Percentiles rank a stretch among this genome's conserved stretches.
These are phyloP conservation scores for Cephonodes hylas DNA, from an alignment of 2,888 invertebrate species.

Conservation along the genomic window DNA sequence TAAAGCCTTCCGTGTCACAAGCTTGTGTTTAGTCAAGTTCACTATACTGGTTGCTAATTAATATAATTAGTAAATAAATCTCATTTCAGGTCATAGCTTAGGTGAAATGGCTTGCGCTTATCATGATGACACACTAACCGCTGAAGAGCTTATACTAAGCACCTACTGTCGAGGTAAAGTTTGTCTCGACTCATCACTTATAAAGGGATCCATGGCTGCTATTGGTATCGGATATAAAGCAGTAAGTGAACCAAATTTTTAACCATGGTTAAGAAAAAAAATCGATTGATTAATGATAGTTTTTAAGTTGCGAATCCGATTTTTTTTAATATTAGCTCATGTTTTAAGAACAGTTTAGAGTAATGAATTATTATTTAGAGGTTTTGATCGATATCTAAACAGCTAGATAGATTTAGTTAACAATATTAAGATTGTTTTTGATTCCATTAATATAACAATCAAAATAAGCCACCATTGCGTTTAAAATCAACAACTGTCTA, in stretches of 20 bases:
- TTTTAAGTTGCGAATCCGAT: too few relatives aligned
- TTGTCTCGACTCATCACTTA: constrained; percentile 82
- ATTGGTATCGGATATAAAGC: constrained; percentile 83
- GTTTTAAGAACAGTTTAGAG: too few relatives aligned
- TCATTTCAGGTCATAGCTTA: constrained; percentile 70
- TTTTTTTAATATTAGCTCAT: too few relatives aligned
- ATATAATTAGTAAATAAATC: background rate
- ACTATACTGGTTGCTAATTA: too few relatives aligned
- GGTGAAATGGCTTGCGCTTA: constrained; percentile 89
- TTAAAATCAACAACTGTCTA: constrained; percentile 1
- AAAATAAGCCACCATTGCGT: background rate
- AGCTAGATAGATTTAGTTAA: too few relatives aligned
- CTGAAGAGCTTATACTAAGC: constrained; percentile 89
- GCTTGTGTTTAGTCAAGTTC: too few relatives aligned
- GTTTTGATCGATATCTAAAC: too few relatives aligned
- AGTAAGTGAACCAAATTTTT: constrained; percentile 42
- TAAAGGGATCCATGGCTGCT: constrained; percentile 92
- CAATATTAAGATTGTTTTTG: too few relatives aligned
- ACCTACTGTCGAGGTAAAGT: constrained; percentile 89
- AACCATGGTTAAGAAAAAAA: too few relatives aligned
- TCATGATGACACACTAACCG: constrained; percentile 84
- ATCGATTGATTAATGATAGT: too few relatives aligned
- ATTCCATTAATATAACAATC: background rate
- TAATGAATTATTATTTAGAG: too few relatives aligned
- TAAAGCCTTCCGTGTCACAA: too few relatives aligned